Percentiles rank a stretch among this genome's conserved stretches.
Evolutionary conservation across 2,888 invertebrate genomes (phyloP).

Genomic region (Podabrus alpinus): DNA sequence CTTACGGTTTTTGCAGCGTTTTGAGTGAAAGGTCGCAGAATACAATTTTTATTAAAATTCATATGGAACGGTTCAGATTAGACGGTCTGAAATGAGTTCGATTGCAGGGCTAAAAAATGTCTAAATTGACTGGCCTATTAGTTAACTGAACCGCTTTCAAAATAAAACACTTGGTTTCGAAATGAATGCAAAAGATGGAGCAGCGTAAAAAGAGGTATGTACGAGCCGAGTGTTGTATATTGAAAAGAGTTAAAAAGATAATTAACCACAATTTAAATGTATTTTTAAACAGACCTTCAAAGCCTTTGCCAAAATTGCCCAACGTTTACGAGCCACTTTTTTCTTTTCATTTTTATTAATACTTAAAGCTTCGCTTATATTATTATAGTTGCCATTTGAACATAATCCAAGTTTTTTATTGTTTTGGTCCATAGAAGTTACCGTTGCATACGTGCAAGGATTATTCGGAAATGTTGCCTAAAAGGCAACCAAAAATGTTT

Average conservation of each 20-base stretch:
- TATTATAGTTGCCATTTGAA: conserved; percentile 45
- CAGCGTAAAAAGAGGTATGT: not conserved
- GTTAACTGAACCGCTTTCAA: not conserved
- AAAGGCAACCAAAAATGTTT: conserved; percentile 39
- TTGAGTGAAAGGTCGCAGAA: not conserved
- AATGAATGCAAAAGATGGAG: not conserved
- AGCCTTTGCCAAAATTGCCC: conserved; percentile 72
- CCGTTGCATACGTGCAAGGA: conserved; percentile 38
- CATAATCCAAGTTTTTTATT: conserved; percentile 48
- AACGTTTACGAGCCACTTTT: conserved; percentile 67
- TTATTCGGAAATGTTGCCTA: conserved; percentile 40
- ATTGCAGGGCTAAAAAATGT: not conserved
- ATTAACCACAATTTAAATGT: conserved; percentile 23
- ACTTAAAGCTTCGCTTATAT: conserved; percentile 49
- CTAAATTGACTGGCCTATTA: not conserved
- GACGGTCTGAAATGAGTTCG: not conserved
- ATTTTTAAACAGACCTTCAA: conserved; percentile 58
- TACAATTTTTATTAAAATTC: too few relatives aligned
- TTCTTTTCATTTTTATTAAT: conserved; percentile 52
- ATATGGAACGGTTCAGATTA: not conserved
- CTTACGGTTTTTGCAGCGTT: too few relatives aligned
- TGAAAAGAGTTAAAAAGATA: not conserved
- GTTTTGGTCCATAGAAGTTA: conserved; percentile 53
- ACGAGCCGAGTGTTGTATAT: not conserved
- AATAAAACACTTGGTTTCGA: not conserved